These are phyloP conservation scores for Yoshiicerus persimilis DNA, from an alignment of 1,140 invertebrate species.

Conservation along the genomic window DNA sequence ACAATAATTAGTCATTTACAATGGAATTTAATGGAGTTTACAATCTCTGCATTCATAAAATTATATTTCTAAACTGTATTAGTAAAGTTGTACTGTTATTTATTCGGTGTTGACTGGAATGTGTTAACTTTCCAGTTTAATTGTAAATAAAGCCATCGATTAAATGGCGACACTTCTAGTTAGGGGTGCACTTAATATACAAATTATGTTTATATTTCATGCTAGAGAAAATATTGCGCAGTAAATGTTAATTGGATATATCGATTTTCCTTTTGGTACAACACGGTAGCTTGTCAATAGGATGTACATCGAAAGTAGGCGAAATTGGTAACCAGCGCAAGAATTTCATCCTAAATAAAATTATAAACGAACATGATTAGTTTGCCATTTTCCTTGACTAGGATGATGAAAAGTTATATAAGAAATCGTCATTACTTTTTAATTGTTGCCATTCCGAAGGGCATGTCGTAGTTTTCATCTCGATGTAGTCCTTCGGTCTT, in stretches of 20 bases:
- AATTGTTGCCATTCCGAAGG: constrained; percentile 66
- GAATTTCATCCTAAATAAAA: constrained; percentile 39
- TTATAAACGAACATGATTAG: no score
- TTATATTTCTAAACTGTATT: no score
- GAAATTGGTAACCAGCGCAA: constrained; percentile 39
- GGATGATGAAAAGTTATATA: not conserved
- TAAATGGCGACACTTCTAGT: no score
- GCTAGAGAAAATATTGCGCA: not conserved
- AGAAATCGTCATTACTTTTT: constrained; percentile 56
- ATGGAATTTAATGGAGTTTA: no score
- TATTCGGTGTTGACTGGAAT: no score
- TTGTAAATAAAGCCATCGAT: no score
- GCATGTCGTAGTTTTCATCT: constrained; percentile 68
- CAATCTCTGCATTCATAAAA: no score
- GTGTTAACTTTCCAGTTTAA: no score
- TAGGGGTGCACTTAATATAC: no score
- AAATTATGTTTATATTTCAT: not conserved
- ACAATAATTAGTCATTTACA: no score
- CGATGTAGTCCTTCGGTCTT: not conserved
- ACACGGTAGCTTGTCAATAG: not conserved
- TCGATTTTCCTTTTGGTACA: not conserved
- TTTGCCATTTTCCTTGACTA: no score
- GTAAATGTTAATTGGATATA: not conserved
- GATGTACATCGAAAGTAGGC: constrained; percentile 39
- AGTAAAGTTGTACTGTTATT: no score